Base-by-base conservation (phyloP, 2,797 vertebrate genomes). In the Borostomias antarcticus region DNA sequence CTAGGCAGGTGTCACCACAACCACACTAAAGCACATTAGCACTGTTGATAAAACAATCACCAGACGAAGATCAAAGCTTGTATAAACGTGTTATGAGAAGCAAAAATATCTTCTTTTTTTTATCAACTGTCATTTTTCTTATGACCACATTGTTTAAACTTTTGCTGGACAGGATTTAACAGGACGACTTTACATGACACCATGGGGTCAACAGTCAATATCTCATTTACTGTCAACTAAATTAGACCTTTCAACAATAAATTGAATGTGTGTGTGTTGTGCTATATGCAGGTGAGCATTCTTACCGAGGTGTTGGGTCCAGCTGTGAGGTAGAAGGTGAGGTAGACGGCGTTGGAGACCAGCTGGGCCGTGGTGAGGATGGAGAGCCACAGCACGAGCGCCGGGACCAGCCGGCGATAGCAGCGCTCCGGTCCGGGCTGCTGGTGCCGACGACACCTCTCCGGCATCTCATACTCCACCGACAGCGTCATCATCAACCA, bases 371-470 rank as follows among this genome's bases (percentile, higher is more conserved):
- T 33, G 33, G 90, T 84, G 8, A 93, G 83, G 52, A 91, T 2
- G 61, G 70, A 66, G 60, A 69, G 67, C 91, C 91, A 93, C 48
- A 86, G 35, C 53, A 92, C 69, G 67, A 92, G 77, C 63, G 86
- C 33, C 3, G 70, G 66, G 66, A 79, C 32, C 30, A 89, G 72
- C 23, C 64, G 76, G 32, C 56, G 65, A 47, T 81, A 63, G 37
- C 15, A 45, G 35, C 33, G 71, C 32, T 69, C 67, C n/a, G 50
- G 54, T 54, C 69, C 11, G 1, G 25, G 47, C 29, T 11, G 29
- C 21, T 25, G 33, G 29, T 58, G 57, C 0, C 26, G 45, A n/a
- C n/a, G n/a, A 26, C 59, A 13, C n/a, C 26, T 45, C 13, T 64
- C 70, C 53, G 51, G 19, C 2, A 66, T 67, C 19, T 54, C n/a